Evolutionary conservation across 1,140 invertebrate species (phyloP), one percentile per base, ranked within the genome.

Genomic region (Aleiodes sp.): DNA sequence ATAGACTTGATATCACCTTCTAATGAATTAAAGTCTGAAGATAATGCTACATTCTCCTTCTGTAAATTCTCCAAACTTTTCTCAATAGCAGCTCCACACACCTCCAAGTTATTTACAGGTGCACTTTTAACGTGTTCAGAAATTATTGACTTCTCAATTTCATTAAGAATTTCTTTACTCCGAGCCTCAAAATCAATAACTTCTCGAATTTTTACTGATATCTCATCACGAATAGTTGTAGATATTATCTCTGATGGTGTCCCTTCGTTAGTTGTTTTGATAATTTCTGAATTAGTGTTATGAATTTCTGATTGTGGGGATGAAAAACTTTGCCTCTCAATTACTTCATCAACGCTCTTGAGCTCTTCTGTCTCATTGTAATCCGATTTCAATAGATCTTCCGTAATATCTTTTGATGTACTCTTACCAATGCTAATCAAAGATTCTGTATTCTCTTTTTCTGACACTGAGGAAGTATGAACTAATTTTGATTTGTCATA

Each of bases 121-220:
- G 35, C 2, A 65, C 56, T 67, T 8, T 82, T 81, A 24, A 73
- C 65, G 16, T 77, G 77, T 14, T 81, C 79, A 1, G 76, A 81
- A 21, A 82, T 77, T 64, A 84, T 81, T 0, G 82, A 84, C 68
- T 81, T 82, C 60, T 85, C 84, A 9, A 82, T 79, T 66, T 82
- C 78, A 43, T 82, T 83, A 4, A 84, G 52, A 14, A 84, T 85
- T 59, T 82, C 75, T 62, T 80, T 80, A 68, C 80, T 84, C 43
- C 78, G 80, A n/a, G 79, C 77, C 68, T 81, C 74, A 12, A 78
- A 82, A 70, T 86, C 80, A 8, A 81, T 78, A 65, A 80, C 76
- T 41, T 77, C 75, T 28, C 67, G 68, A 0, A 70, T 75, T 43
- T 68, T 76, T 1, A 69, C 41, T 4, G 77, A 75, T 33, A 77